Conservation (phyloP, 2,888 invertebrate species). For the Troglohyphantes excavatus region DNA sequence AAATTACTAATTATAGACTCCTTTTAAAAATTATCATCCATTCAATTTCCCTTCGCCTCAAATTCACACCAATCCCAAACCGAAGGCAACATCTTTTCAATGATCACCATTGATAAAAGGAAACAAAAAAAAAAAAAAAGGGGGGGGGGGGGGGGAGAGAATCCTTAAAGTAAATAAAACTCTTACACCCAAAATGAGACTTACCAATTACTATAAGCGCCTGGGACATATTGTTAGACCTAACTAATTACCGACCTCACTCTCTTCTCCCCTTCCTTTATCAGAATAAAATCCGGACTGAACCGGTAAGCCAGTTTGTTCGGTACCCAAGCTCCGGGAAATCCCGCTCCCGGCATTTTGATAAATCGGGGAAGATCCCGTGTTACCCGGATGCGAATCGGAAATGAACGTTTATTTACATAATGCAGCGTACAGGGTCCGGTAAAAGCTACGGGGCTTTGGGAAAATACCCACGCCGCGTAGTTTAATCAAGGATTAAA, state of each 20-base stretch:
- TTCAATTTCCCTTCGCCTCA: background rate
- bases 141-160: background rate
- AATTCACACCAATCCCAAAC: background rate
- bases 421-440: background rate
- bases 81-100: slow-evolving; percentile 8
- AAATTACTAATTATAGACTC: background rate
- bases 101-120: background rate
- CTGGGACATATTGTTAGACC: slow-evolving; percentile 14
- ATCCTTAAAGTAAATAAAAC: background rate
- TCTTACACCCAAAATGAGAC: background rate
- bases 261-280: background rate
- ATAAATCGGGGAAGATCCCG: slow-evolving; percentile 25
- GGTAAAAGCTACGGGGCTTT: background rate
- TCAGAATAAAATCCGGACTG: background rate
- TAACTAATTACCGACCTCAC: slow-evolving; percentile 20
- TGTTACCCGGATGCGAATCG: background rate
- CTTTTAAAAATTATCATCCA: background rate
- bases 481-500: slow-evolving; percentile 9
- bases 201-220: slow-evolving; percentile 28
- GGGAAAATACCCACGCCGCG: background rate
- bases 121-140: background rate
- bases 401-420: slow-evolving; percentile 22
- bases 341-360: slow-evolving; percentile 17
- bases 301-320: slow-evolving; percentile 18
- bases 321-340: background rate